Base-by-base conservation (phyloP, 2,797 vertebrate species). In the Xiphorhynchus erythropygius region DNA sequence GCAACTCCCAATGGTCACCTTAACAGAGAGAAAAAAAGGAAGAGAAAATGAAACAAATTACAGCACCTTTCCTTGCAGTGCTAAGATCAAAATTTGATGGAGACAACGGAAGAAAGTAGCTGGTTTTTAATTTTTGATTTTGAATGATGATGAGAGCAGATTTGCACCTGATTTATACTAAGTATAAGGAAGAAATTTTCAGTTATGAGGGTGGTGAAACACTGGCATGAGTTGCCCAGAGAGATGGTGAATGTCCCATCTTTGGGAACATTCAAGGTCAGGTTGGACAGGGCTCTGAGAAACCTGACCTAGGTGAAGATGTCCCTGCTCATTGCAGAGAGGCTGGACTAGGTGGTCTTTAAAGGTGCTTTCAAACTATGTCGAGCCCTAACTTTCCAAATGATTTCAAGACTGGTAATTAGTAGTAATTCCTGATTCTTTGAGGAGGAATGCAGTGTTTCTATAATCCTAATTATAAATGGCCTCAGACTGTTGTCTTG, bases 1-100 rank as follows among this genome's bases (percentile, higher is more conserved):
- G 83, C 91, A 96, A 93, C 56, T 97, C 97, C 93, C 97, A 84
- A 56, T 84, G 95, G 95, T 94, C 96, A 97, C 92, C 96, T 97
- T 85, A 96, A 94, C 53, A 84, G 88, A 93, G 71, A 75, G 8
- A 57, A 19, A 63, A 46, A 56, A 28, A 27, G n/a, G 37, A 62
- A 87, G 64, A 39, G 63, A 85, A 83, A 86, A 91, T 21, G 27
- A 78, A 89, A 76, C 42, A 75, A 89, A 86, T 92, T 78, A 82
- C 85, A 37, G 64, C 94, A 94, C 71, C 47, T 75, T 84, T 75
- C 33, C 91, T 85, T 49, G 27, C 41, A 87, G 50, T 25, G 5
- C 59, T 49, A 25, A 64, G 39, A n/a, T 59, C 24, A 75, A 9
- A 35, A 33, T 93, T 87, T 60, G 41, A 42, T 68, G 82, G 35